Evolutionary conservation across 2,113 vertebrate species (phyloP).

Genomic region (Coracopsis vasa): DNA sequence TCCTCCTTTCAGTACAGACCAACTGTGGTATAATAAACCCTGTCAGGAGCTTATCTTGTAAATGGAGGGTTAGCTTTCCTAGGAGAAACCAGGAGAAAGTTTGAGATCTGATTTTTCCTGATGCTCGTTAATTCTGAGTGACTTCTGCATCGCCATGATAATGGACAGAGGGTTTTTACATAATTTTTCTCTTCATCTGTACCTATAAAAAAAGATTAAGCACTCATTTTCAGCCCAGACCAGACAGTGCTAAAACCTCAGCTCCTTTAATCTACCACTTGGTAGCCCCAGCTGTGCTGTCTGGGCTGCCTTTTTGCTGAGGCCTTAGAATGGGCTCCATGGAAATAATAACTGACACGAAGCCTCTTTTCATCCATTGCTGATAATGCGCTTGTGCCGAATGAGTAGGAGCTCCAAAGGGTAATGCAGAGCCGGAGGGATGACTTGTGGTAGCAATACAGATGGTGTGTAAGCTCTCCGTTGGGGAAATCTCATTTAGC

Average conservation of each 20-base stretch:
- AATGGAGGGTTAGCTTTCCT: background rate
- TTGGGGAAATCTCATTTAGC: background rate
- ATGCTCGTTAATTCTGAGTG: background rate
- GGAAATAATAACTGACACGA: background rate
- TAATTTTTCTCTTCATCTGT: background rate
- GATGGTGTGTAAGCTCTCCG: rapidly evolving
- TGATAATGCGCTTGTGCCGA: rapidly evolving
- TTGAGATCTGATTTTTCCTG: background rate
- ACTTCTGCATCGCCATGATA: background rate
- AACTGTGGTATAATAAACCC: background rate
- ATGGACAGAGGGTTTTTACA: background rate
- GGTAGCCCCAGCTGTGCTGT: background rate
- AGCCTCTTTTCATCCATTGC: background rate
- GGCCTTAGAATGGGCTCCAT: background rate
- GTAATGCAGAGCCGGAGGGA: background rate
- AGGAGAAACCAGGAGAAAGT: background rate
- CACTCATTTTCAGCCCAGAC: background rate
- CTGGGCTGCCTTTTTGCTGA: background rate
- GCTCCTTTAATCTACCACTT: background rate
- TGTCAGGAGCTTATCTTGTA: background rate
- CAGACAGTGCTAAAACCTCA: background rate
- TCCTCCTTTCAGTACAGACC: background rate
- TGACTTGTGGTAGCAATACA: background rate
- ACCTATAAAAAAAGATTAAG: background rate
- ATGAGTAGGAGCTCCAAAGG: background rate